Evolutionary conservation across 2,888 invertebrate species (phyloP).

Genomic region (Nemurella pictetii): DNA sequence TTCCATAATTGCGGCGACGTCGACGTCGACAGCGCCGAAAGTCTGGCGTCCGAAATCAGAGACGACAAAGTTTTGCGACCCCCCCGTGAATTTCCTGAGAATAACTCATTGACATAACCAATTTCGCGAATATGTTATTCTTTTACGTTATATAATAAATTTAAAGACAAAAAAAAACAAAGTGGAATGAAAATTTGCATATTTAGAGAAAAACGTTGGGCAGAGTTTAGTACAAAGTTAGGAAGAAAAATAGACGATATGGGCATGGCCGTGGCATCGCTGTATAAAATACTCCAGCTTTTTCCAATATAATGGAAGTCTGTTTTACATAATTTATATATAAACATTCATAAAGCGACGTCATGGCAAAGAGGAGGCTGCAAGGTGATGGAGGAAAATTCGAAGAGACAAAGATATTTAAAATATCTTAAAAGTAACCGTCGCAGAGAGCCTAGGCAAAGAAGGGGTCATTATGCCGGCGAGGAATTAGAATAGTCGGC

Average conservation of each 20-base stretch:
- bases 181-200: conserved; percentile 43
- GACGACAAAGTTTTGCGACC: not conserved
- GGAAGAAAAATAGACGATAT: conserved; percentile 40
- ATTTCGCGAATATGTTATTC: conserved; percentile 40
- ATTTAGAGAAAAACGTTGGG: conserved; percentile 38
- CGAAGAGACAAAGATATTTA: conserved; percentile 33
- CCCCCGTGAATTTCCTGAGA: conserved; percentile 34
- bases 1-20: not conserved
- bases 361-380: conserved; percentile 13
- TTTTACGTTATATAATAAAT: conserved; percentile 41
- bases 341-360: conserved; percentile 43
- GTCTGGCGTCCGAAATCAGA: conserved; percentile 10
- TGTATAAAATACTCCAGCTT: conserved; percentile 33
- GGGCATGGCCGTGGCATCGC: conserved; percentile 35
- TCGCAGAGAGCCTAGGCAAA: not conserved
- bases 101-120: conserved; percentile 41
- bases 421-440: conserved; percentile 22
- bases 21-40: not conserved
- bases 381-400: conserved; percentile 32
- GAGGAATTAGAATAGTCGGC: conserved; percentile 31
- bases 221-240: conserved; percentile 29
- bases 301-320: conserved; percentile 42
- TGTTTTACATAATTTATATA: conserved; percentile 43
- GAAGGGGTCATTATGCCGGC: conserved; percentile 28
- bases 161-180: conserved; percentile 39